phyloP scores from a whole-genome alignment of 2,113 vertebrate species.

The Poecile atricapillus region DNA sequence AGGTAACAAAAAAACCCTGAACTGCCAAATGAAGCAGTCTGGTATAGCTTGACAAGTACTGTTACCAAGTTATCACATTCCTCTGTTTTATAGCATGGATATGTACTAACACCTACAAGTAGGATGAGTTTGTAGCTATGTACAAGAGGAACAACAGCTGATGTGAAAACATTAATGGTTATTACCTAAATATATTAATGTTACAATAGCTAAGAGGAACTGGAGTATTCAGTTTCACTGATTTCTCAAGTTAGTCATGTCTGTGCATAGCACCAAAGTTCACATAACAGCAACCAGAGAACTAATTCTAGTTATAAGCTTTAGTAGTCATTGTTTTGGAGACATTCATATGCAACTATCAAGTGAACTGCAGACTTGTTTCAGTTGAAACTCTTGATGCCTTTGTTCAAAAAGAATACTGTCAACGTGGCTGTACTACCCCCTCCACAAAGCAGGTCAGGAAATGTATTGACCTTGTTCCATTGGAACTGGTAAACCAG shows the following conservation, averaged over 20 bases:
- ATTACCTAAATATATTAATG: not conserved
- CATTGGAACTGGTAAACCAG: not conserved
- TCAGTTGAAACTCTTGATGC: not conserved
- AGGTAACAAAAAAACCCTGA: not conserved
- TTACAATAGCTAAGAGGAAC: not conserved
- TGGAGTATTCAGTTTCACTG: not conserved
- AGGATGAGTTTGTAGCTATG: not conserved
- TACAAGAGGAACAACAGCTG: not conserved
- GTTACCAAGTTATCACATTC: not conserved
- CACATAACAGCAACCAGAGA: not conserved
- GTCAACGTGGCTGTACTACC: not conserved
- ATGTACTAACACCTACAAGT: not conserved
- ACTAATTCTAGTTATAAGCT: not conserved
- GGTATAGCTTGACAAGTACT: not conserved
- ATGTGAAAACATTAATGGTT: not conserved
- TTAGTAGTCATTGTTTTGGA: not conserved
- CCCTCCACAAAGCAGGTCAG: not conserved
- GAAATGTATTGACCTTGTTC: accelerated
- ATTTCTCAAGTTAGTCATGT: not conserved
- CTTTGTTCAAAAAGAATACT: not conserved
- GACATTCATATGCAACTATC: not conserved
- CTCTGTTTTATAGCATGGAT: not conserved
- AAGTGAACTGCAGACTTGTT: not conserved
- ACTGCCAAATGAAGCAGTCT: not conserved
- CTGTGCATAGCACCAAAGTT: not conserved